Base-by-base conservation (phyloP, 2,888 invertebrate genomes). In the Parelbella ahira region DNA sequence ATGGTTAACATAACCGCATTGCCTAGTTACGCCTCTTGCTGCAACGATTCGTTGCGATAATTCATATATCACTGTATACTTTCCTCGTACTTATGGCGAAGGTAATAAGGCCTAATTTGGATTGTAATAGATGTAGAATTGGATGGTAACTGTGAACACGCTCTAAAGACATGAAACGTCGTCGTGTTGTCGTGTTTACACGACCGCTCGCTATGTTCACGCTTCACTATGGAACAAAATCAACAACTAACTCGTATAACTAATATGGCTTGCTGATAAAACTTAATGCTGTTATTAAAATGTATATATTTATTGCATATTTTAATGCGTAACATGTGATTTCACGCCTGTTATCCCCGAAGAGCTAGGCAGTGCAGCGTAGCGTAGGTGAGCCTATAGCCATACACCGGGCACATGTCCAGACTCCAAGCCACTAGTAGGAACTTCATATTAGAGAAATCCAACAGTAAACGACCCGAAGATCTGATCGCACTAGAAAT, bases 1-100 rank as follows among this genome's bases (percentile, higher is more conserved):
- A 72, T 72, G 71, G 66, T 68, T 65, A 65, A 62, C 66, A 66
- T 69, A 72, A 71, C 69, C 69, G 69, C 60, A 68, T 73, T 68
- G 70, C 70, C 64, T 65, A 66, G 71, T 71, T 74, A 71, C 60
- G 63, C 61, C 60, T 64, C 60, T 63, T 62, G 64, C 62, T 63
- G 69, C 63, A 71, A 73, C 63, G 57, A 57, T 64, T 63, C 57
- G 60, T 49, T 59, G 60, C 49, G 56, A 59, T 61, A 58, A 57
- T 63, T 56, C 51, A 38, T 37, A 21, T 28, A 32, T n/a, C 20
- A 32, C 23, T 4, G 13, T 39, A 8, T 21, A 12, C 13, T 10
- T 27, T 33, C 8, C 4, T 28, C 18, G 32, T 8, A 29, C 2
- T 37, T 47, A 46, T 20, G n/a, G 1, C 30, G 9, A 37, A 11